Conservation (phyloP, 2,797 vertebrate species). For the Trichosurus vulpecula region DNA sequence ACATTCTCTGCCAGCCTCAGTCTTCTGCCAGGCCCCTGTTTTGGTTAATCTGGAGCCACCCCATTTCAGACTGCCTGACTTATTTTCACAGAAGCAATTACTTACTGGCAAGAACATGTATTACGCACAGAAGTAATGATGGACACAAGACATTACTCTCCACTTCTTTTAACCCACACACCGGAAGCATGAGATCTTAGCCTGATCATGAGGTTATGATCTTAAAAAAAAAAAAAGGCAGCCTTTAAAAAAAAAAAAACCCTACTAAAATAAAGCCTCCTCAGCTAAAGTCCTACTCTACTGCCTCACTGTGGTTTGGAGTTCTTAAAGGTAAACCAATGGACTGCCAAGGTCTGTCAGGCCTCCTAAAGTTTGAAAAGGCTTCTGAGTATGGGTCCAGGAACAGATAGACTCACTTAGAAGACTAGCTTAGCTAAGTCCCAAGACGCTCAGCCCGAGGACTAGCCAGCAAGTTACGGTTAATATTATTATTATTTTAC, state of each 20-base stretch:
- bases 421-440: not conserved
- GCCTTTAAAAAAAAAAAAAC: slow-evolving; percentile 10
- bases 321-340: not conserved
- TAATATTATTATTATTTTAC: not conserved
- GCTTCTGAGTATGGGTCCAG: not conserved
- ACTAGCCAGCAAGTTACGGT: not conserved
- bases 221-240: not conserved
- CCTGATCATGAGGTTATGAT: not conserved
- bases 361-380: not conserved
- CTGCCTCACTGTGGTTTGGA: not conserved
- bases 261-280: slow-evolving; percentile 18
- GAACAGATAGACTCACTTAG: not conserved
- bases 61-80: not conserved
- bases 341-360: not conserved
- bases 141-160: not conserved
- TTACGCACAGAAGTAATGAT: not conserved
- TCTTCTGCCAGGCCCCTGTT: not conserved
- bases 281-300: not conserved
- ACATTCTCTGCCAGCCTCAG: not conserved
- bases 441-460: not conserved
- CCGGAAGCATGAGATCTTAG: slow-evolving; percentile 39
- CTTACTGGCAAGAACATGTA: not conserved
- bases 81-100: slow-evolving; percentile 43
- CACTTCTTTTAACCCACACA: slow-evolving; percentile 9
- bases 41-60: not conserved